Percentiles rank a stretch among this genome's conserved stretches.
phyloP scores from a whole-genome alignment of 2,797 vertebrate genomes.

The Xenops minutus region DNA sequence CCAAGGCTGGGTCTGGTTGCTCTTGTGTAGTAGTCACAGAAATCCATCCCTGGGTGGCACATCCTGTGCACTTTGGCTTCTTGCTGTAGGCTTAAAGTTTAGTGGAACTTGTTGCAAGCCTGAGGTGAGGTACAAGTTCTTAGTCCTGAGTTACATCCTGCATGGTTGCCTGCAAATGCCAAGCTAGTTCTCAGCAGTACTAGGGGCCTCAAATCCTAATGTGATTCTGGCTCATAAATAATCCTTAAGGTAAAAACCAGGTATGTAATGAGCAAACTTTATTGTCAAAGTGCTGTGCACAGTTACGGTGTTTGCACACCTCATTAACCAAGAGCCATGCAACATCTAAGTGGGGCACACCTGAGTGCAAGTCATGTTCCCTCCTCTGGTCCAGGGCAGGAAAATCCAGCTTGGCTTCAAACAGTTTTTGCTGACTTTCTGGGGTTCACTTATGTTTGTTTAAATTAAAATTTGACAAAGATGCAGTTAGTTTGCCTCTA shows the following conservation, averaged over 20 bases:
- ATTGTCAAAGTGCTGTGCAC: neutral
- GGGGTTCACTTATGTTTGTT: neutral
- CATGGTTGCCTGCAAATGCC: neutral
- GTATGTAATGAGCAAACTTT: neutral
- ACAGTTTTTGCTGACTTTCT: neutral
- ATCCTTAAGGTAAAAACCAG: neutral
- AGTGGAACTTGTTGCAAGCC: neutral
- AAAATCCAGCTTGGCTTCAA: neutral
- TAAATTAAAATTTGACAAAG: neutral
- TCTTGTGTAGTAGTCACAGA: neutral
- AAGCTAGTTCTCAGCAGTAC: neutral
- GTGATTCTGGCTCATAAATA: neutral
- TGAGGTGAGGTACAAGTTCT: neutral
- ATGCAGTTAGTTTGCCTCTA: neutral
- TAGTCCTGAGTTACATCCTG: neutral
- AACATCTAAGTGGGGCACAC: neutral
- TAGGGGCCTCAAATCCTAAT: neutral
- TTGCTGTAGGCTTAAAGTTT: neutral
- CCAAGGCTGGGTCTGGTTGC: neutral
- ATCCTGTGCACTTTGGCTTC: rapidly evolving
- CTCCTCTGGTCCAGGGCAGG: neutral
- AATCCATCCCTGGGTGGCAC: neutral
- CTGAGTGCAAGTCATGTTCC: neutral
- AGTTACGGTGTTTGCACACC: neutral
- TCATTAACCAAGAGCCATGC: neutral